A percentile compares a stretch with the other conserved stretches of the same genome.
Conservation (phyloP, 2,888 invertebrate species). For the Encarsia formosa region DNA sequence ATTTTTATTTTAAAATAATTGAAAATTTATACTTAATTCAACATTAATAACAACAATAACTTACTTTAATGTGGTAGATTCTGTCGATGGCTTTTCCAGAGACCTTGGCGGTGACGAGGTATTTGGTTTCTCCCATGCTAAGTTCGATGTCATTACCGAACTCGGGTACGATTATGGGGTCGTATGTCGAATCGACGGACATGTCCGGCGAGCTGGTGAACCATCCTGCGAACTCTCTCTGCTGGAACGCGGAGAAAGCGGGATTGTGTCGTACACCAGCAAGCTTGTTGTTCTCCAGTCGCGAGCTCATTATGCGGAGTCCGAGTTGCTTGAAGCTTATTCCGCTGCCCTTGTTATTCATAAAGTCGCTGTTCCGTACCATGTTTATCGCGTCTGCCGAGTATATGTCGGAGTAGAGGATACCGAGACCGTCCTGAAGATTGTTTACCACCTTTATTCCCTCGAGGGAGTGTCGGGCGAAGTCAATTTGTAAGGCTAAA, state of each 20-base stretch:
- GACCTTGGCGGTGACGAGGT: constrained; percentile 70
- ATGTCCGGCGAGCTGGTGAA: constrained; percentile 67
- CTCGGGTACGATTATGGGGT: constrained; percentile 69
- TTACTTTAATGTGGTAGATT: constrained; percentile 40
- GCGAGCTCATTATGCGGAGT: constrained; percentile 70
- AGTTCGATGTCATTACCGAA: constrained; percentile 60
- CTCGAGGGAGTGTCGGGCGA: constrained; percentile 77
- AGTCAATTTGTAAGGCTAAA: constrained; percentile 85
- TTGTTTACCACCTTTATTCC: constrained; percentile 79
- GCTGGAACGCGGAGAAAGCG: constrained; percentile 74
- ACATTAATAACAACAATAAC: neutral
- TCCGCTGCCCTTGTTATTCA: constrained; percentile 81
- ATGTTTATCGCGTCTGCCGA: constrained; percentile 78
- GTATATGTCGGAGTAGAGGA: constrained; percentile 91
- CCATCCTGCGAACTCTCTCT: constrained; percentile 91
- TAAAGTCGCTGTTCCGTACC: constrained; percentile 79
- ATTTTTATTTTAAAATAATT: neutral
- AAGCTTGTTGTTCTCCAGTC: constrained; percentile 76
- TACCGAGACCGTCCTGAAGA: constrained; percentile 87
- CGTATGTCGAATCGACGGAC: constrained; percentile 68
- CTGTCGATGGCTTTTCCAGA: constrained; percentile 55
- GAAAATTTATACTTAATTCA: neutral
- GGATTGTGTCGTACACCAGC: constrained; percentile 93
- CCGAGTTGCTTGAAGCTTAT: constrained; percentile 87
- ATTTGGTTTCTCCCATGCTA: constrained; percentile 72